phyloP scores from a whole-genome alignment of 2,113 vertebrate species.

The Fulica atra region DNA sequence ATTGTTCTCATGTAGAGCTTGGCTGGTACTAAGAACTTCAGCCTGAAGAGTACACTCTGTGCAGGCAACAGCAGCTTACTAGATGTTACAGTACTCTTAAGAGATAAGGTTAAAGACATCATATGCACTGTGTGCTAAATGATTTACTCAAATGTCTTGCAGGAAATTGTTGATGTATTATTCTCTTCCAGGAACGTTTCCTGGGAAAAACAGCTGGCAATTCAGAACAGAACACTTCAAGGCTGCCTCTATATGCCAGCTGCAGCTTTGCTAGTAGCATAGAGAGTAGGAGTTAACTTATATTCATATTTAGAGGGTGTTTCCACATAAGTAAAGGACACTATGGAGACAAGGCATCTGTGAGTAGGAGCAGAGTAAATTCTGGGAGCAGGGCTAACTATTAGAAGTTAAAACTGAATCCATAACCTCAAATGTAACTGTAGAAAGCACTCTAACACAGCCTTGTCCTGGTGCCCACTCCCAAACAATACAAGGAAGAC shows the following conservation, averaged over 20 bases:
- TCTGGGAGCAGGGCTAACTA: not conserved
- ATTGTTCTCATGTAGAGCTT: not conserved
- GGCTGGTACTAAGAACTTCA: not conserved
- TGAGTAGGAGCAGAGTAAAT: not conserved
- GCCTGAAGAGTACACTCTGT: not conserved
- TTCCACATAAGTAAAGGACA: not conserved
- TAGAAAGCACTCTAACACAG: not conserved
- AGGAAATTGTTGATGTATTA: conserved; percentile 18
- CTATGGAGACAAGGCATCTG: not conserved
- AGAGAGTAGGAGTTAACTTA: not conserved
- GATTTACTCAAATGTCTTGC: conserved; percentile 12
- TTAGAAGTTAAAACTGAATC: not conserved
- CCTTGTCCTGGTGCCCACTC: not conserved
- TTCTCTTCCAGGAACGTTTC: conserved; percentile 42
- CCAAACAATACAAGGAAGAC: not conserved
- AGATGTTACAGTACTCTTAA: not conserved
- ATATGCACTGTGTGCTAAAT: not conserved
- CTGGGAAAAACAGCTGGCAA: not conserved
- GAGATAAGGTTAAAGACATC: conserved; percentile 33
- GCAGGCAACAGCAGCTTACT: not conserved
- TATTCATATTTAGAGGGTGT: not conserved
- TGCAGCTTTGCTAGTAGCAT: not conserved
- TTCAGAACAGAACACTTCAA: not conserved
- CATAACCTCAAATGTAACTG: not conserved
- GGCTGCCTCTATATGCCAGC: not conserved